Conservation (phyloP, 2,113 vertebrate genomes). For the Acinonyx jubatus region DNA sequence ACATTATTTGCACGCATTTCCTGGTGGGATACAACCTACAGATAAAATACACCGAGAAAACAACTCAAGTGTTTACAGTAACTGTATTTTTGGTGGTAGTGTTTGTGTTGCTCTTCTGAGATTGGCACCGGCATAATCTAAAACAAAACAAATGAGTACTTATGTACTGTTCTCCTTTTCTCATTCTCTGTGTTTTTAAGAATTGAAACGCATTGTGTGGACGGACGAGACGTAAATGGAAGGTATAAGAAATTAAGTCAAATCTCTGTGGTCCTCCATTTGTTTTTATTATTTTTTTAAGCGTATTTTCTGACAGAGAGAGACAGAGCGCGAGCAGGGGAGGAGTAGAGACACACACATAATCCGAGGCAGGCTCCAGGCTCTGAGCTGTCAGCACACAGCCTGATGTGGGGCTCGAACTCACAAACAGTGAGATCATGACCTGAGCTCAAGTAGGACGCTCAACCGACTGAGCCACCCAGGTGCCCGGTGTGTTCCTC, state of each 20-base stretch:
- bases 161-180: not conserved
- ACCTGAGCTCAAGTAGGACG: too few relatives aligned
- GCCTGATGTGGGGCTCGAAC: too few relatives aligned
- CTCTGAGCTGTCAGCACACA: too few relatives aligned
- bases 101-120: not conserved
- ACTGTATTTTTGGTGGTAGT: not conserved
- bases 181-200: not conserved
- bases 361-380: too few relatives aligned
- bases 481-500: not conserved
- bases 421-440: too few relatives aligned
- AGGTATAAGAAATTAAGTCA: not conserved
- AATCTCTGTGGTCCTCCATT: not conserved
- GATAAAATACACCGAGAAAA: not conserved
- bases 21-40: not conserved
- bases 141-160: not conserved
- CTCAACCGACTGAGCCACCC: too few relatives aligned
- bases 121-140: not conserved
- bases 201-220: not conserved
- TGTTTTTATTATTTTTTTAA: not conserved
- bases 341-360: too few relatives aligned
- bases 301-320: too few relatives aligned
- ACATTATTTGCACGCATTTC: not conserved
- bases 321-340: too few relatives aligned
- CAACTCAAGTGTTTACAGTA: not conserved
- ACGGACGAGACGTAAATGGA: not conserved